Conservation (phyloP, 2,888 invertebrate genomes). For the Andrena haemorrhoa region DNA sequence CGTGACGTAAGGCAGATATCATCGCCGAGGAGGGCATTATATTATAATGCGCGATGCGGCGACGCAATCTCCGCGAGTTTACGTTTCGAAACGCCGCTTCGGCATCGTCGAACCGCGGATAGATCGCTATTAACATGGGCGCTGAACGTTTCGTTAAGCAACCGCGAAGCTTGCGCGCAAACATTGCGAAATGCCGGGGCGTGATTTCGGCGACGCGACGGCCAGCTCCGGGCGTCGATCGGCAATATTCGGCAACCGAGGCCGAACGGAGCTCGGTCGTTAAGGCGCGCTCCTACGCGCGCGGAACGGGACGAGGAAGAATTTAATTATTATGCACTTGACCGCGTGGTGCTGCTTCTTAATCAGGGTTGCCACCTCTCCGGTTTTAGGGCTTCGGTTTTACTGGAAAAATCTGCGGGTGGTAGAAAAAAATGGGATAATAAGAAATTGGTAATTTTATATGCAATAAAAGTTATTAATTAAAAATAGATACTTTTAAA, state of each 20-base stretch:
- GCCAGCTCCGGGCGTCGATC: neutral
- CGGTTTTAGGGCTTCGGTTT: no score
- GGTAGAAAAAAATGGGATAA: no score
- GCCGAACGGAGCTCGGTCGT: neutral
- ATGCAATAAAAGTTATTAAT: no score
- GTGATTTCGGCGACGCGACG: neutral
- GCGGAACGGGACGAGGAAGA: no score
- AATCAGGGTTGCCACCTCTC: no score
- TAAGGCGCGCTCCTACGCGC: neutral
- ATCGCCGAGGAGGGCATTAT: conserved; percentile 54
- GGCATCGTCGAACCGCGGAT: conserved; percentile 24
- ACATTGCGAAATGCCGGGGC: conserved; percentile 23
- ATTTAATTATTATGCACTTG: no score
- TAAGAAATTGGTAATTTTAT: no score
- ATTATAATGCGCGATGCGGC: conserved; percentile 43
- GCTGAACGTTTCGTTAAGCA: conserved; percentile 20
- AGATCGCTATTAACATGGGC: conserved; percentile 20
- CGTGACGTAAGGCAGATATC: conserved; percentile 58
- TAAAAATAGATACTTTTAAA: no score
- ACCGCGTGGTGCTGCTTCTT: no score
- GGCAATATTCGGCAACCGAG: neutral
- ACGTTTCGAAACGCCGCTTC: conserved; percentile 43
- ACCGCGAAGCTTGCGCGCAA: neutral
- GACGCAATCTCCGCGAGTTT: conserved; percentile 24
- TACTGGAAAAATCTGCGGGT: no score